Percentiles rank a stretch among this genome's conserved stretches.
Evolutionary conservation across 2,888 invertebrate genomes (phyloP).

Genomic region (Pantelozetes paolii): DNA sequence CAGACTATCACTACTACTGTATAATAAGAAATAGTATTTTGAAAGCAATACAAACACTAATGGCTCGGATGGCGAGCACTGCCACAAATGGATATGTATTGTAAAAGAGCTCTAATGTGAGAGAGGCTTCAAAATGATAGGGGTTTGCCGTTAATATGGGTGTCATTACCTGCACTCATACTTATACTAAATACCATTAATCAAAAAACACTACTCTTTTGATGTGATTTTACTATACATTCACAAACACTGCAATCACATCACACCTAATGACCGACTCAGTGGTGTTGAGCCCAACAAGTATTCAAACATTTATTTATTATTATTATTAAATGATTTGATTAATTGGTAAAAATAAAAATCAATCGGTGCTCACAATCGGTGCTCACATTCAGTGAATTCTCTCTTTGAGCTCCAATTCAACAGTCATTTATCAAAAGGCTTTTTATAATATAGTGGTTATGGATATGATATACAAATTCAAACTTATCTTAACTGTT

Average conservation of each 20-base stretch:
- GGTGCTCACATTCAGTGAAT: no score
- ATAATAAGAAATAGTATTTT: background rate
- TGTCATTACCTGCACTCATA: constrained; percentile 20
- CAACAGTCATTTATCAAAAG: background rate
- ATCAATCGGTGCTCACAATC: no score
- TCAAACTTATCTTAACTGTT: no score
- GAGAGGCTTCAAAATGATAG: constrained; percentile 23
- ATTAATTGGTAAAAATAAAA: background rate
- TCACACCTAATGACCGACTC: constrained; percentile 1
- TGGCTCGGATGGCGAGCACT: constrained; percentile 10
- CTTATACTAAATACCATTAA: constrained; percentile 25
- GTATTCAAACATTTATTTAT: constrained; percentile 14
- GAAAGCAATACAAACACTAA: background rate
- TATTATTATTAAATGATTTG: background rate
- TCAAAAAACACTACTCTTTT: constrained; percentile 19
- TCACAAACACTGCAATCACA: constrained; percentile 7
- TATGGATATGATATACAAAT: no score
- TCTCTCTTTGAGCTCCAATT: no score
- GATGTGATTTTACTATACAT: background rate
- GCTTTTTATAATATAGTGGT: background rate
- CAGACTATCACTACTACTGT: background rate
- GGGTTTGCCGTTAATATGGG: constrained; percentile 32
- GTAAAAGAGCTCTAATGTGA: constrained; percentile 11
- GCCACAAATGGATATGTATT: constrained; percentile 22
- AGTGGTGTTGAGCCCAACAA: constrained; percentile 8